Percentiles rank a stretch among this genome's conserved stretches.
phyloP scores from a whole-genome alignment of 1,140 invertebrate species.

The Drosophila teissieri region DNA sequence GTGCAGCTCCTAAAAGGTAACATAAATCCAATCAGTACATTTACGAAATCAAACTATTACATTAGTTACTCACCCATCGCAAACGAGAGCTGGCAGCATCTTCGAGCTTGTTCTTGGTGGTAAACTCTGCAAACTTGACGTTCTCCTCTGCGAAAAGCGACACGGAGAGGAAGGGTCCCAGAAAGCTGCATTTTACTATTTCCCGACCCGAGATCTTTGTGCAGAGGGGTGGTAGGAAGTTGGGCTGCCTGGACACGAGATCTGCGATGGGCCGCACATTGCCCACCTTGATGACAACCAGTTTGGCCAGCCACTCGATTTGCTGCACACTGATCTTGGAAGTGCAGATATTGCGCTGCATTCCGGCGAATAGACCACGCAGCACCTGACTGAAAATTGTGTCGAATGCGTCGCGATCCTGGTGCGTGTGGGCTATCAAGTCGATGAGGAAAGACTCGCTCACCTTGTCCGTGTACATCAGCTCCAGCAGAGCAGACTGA shows the following conservation, averaged over 20 bases:
- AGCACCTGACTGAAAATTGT: slow-evolving; percentile 90
- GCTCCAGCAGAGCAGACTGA: slow-evolving; percentile 76
- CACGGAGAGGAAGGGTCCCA: slow-evolving; percentile 95
- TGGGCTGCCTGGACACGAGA: slow-evolving; percentile 89
- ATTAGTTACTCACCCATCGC: slow-evolving; percentile 61
- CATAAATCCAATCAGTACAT: not conserved
- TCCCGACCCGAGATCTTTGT: slow-evolving; percentile 92
- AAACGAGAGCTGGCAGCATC: slow-evolving; percentile 58
- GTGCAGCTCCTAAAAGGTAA: slow-evolving; percentile 87
- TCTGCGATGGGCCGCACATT: slow-evolving; percentile 91
- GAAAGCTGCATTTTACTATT: slow-evolving; percentile 91
- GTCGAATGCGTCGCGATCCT: slow-evolving; percentile 88
- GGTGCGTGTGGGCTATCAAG: slow-evolving; percentile 87
- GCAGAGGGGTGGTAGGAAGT: slow-evolving; percentile 91
- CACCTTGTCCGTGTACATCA: slow-evolving; percentile 85
- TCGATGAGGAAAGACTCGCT: slow-evolving; percentile 87
- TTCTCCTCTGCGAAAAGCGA: slow-evolving; percentile 97
- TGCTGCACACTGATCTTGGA: slow-evolving; percentile 89
- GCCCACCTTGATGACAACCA: slow-evolving; percentile 88
- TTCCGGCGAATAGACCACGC: slow-evolving; percentile 88
- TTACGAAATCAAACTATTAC: too few species aligned
- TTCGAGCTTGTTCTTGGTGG: slow-evolving; percentile 86
- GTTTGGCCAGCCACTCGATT: slow-evolving; percentile 88
- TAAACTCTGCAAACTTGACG: slow-evolving; percentile 89
- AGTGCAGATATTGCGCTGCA: slow-evolving; percentile 90